These are phyloP conservation scores for Drosophila neonasuta DNA, from an alignment of 2,888 invertebrate species.

Conservation along the genomic window DNA sequence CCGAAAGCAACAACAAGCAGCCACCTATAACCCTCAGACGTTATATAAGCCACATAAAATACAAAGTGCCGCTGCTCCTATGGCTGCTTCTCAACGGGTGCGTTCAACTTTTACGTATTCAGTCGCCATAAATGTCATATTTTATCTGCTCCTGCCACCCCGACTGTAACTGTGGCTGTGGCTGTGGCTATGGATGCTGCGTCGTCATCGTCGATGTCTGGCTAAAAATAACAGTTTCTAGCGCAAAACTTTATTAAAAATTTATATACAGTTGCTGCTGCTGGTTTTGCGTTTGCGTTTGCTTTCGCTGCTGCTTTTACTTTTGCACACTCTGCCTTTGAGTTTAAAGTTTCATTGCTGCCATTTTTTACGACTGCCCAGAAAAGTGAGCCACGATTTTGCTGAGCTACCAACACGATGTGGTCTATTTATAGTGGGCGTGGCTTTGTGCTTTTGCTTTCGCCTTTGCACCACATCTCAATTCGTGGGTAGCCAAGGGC, in stretches of 20 bases:
- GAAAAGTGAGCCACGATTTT: constrained; percentile 60
- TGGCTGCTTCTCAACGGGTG: constrained; percentile 61
- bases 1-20: neutral
- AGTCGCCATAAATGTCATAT: constrained; percentile 75
- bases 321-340: constrained; percentile 22
- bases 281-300: neutral
- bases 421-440: constrained; percentile 49
- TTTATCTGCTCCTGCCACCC: constrained; percentile 57
- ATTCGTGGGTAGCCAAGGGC: constrained; percentile 43
- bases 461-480: constrained; percentile 13
- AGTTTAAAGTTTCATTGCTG: constrained; percentile 61
- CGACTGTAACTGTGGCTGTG: constrained; percentile 16
- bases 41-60: constrained; percentile 67
- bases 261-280: constrained; percentile 62
- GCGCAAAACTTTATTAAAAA: constrained; percentile 74
- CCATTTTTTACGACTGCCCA: constrained; percentile 43
- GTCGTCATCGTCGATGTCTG: constrained; percentile 27
- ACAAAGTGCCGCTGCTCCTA: constrained; percentile 51
- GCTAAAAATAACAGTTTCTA: constrained; percentile 73
- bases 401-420: constrained; percentile 24
- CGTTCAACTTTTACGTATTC: constrained; percentile 75
- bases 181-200: constrained; percentile 18
- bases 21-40: neutral
- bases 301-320: constrained; percentile 15
- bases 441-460: constrained; percentile 1